Conservation (phyloP, 2,113 vertebrate genomes). For the Australoheros scitulus region DNA sequence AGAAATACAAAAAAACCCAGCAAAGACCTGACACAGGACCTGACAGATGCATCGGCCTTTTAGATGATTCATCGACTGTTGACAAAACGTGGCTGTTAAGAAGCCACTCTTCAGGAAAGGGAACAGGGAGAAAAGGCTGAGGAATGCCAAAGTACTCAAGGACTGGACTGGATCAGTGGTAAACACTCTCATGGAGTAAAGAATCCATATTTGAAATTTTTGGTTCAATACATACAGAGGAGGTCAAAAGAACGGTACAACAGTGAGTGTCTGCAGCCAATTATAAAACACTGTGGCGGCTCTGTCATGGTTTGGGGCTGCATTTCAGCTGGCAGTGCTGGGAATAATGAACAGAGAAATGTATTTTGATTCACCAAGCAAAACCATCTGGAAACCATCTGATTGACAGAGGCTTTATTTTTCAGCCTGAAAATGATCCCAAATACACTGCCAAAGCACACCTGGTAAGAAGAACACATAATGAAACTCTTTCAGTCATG, state of each 20-base stretch:
- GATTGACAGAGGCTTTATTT: neutral
- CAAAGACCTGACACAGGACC: too few relatives aligned
- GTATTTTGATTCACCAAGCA: fast-evolving
- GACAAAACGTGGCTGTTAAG: neutral
- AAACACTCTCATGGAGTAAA: neutral
- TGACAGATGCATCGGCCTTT: too few relatives aligned
- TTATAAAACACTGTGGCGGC: too few relatives aligned
- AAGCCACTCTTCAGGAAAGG: too few relatives aligned
- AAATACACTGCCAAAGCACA: neutral
- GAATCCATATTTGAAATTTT: neutral
- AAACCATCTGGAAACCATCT: neutral
- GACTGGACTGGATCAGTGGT: too few relatives aligned
- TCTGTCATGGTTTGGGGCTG: too few relatives aligned
- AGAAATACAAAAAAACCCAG: too few relatives aligned
- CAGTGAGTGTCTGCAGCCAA: neutral
- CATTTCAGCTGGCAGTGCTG: too few relatives aligned
- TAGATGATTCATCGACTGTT: too few relatives aligned
- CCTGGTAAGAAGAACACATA: neutral
- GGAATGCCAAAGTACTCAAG: neutral
- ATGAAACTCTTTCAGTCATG: neutral
- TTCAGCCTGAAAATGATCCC: neutral
- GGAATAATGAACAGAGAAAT: too few relatives aligned
- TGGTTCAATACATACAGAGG: neutral
- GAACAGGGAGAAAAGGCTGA: too few relatives aligned
- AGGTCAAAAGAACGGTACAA: neutral